Evolutionary conservation across 2,113 vertebrate species (phyloP).

Genomic region (Seriola aureovittata): DNA sequence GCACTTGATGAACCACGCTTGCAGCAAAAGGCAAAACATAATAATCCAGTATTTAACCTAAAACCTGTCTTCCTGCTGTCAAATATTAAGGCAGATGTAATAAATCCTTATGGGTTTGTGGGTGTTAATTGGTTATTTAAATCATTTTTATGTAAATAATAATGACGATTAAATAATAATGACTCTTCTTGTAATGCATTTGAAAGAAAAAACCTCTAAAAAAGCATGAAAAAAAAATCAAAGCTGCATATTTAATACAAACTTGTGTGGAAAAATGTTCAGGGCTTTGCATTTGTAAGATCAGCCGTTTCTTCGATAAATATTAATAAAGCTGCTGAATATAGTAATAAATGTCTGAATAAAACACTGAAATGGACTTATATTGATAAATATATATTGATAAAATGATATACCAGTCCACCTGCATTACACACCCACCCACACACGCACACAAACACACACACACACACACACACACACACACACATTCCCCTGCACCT

Average conservation of each 20-base stretch:
- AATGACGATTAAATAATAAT: not conserved
- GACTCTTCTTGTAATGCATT: no score
- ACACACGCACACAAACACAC: conserved; percentile 9
- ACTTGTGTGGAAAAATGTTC: not conserved
- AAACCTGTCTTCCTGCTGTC: not conserved
- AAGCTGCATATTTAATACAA: not conserved
- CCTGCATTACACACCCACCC: not conserved
- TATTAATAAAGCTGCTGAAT: not conserved
- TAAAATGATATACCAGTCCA: conserved; percentile 6
- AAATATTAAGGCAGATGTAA: not conserved
- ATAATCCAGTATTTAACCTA: not conserved
- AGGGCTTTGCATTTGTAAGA: not conserved
- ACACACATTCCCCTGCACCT: conserved; percentile 53
- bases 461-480: not conserved
- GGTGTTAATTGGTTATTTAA: conserved; percentile 9
- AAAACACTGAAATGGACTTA: not conserved
- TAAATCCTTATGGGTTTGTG: no score
- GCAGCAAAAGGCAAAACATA: not conserved
- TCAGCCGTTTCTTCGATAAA: not conserved
- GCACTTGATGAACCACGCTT: not conserved
- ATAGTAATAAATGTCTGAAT: not conserved
- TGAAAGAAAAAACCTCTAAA: not conserved
- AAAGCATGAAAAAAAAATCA: not conserved
- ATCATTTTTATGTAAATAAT: not conserved
- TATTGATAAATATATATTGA: not conserved